These are phyloP conservation scores for Acronicta leporina DNA, from an alignment of 2,888 invertebrate genomes.

Conservation along the genomic window DNA sequence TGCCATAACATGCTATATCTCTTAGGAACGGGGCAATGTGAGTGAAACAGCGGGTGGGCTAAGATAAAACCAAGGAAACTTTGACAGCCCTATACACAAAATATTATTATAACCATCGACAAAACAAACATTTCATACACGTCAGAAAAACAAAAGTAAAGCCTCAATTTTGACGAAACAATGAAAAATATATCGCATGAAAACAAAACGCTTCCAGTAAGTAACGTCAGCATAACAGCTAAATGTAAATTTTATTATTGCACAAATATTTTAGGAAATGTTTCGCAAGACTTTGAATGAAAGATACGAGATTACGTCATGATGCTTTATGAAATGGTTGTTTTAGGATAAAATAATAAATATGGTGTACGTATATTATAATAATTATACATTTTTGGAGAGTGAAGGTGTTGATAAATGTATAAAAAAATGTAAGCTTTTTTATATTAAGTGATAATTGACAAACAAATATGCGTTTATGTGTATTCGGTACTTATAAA, in stretches of 20 bases:
- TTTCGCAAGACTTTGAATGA: conserved; percentile 4
- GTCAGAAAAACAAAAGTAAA: conserved; percentile 2
- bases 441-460: too few relatives aligned
- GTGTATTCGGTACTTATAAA: too few relatives aligned
- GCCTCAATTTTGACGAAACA: neutral
- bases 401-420: too few relatives aligned
- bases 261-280: conserved; percentile 28
- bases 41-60: too few relatives aligned
- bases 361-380: neutral
- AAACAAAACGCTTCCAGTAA: conserved; percentile 32
- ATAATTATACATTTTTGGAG: neutral
- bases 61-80: too few relatives aligned
- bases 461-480: too few relatives aligned
- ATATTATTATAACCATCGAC: neutral
- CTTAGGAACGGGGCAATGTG: too few relatives aligned
- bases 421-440: too few relatives aligned
- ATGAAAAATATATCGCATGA: conserved; percentile 22
- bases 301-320: conserved; percentile 17
- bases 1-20: too few relatives aligned
- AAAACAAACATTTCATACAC: neutral
- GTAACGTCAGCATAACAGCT: conserved; percentile 4
- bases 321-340: conserved; percentile 26
- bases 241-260: conserved; percentile 31
- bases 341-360: conserved; percentile 15
- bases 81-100: neutral